phyloP scores from a whole-genome alignment of 2,797 vertebrate species.

The Enteromius mattozi region DNA sequence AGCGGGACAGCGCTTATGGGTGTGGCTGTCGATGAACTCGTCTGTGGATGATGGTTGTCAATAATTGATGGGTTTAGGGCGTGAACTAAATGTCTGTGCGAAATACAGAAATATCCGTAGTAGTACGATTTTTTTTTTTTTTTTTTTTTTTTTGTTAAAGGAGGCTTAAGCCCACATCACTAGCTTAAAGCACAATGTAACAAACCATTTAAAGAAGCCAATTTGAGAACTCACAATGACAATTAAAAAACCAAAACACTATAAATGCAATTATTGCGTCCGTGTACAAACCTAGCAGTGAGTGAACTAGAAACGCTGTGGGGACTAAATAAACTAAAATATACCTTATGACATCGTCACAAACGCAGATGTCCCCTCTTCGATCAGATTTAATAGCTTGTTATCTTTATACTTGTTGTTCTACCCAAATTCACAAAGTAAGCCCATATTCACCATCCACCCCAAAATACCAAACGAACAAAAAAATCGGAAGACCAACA shows the following conservation, averaged over 20 bases:
- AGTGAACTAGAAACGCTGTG: not conserved
- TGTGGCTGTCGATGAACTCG: not conserved
- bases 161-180: not conserved
- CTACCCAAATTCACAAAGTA: not conserved
- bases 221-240: not conserved
- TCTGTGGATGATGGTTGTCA: not conserved
- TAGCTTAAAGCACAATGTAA: not conserved
- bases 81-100: not conserved
- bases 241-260: not conserved
- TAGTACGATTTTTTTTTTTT: too few species aligned
- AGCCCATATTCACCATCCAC: not conserved
- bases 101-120: not conserved
- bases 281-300: not conserved
- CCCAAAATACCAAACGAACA: not conserved
- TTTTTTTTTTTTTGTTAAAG: too few species aligned
- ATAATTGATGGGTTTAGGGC: not conserved
- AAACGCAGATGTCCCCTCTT: not conserved
- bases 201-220: not conserved
- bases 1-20: not conserved
- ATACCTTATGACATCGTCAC: too few species aligned
- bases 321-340: too few species aligned
- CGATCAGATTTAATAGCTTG: not conserved
- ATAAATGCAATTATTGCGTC: not conserved
- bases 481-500: not conserved
- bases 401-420: not conserved